Percentiles rank a stretch among this genome's conserved stretches.
Evolutionary conservation across 2,888 invertebrate species (phyloP).

Genomic region (Harmothoe impar): DNA sequence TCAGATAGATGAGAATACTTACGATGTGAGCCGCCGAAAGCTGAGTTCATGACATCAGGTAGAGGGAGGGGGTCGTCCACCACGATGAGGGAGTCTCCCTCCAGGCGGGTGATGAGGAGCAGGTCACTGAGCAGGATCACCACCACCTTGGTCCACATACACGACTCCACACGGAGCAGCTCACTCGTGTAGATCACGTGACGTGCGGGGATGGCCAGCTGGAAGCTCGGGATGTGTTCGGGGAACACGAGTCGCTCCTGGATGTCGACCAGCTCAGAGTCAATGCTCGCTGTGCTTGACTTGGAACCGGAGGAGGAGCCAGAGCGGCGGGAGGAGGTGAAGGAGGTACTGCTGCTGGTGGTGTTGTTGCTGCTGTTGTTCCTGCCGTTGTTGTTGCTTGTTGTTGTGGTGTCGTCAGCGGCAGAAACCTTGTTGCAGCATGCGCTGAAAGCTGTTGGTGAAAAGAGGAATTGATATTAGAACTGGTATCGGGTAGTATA

Average conservation of each 20-base stretch:
- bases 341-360: not conserved
- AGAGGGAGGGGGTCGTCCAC: constrained; percentile 65
- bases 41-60: constrained; percentile 35
- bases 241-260: constrained; percentile 79
- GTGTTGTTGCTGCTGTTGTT: constrained; percentile 9
- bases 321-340: not conserved
- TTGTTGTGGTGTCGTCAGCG: not conserved
- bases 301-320: constrained; percentile 24
- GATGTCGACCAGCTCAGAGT: constrained; percentile 79
- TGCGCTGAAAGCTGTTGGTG: constrained; percentile 8
- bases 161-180: constrained; percentile 46
- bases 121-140: constrained; percentile 67
- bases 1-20: not conserved
- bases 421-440: constrained; percentile 1
- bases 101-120: constrained; percentile 64
- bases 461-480: not conserved
- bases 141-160: constrained; percentile 31
- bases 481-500: not conserved
- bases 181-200: constrained; percentile 67
- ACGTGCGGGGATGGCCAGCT: constrained; percentile 60
- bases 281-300: constrained; percentile 70
- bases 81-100: constrained; percentile 63
- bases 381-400: not conserved
- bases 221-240: constrained; percentile 50
- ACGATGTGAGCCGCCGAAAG: constrained; percentile 65